Base-by-base conservation (phyloP, 2,888 invertebrate genomes). In the Aspidiotus rigidus region DNA sequence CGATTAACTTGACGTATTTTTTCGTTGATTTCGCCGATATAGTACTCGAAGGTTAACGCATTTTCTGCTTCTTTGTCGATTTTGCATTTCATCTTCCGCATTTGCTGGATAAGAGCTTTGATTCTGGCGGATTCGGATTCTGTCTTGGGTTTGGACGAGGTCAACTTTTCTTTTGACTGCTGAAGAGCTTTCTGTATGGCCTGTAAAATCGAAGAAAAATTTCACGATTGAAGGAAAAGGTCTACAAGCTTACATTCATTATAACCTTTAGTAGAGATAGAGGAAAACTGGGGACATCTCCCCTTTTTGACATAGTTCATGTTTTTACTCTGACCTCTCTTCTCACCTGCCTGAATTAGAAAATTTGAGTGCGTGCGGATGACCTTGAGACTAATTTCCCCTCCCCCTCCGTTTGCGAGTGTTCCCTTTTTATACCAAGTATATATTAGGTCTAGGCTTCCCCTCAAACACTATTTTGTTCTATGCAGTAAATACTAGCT, bases 1-100 rank as follows among this genome's bases (percentile, higher is more conserved):
- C 86, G 84, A 70, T 85, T 83, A 44, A 88, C 84, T 62, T 86
- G 81, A 1, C 80, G 79, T n/a, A 90, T 83, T 40, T 89, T 89
- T 11, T 84, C 83, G 75, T 87, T 85, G 2, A 91, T 85, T 55
- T 85, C 82, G 62, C 84, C 84, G 13, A 92, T 81, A 74, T 87
- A 85, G 75, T 90, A 89, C 66, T 86, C 85, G n/a, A 92, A 79
- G 8, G 87, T 77, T 72, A 85, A 80, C 2, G 89, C 87, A 0
- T 86, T 83, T 76, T 91, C 90, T 9, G 90, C 77, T 76, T 92
- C 91, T 77, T 90, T 90, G 13, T 84, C 80, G 71, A 91, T 85
- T 75, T 85, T 84, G 64, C 84, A 83, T 72, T 89, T 87, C 7
- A 92, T 81, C 44, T 84, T 87, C 85, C 0, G 62, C 10, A 90